A percentile compares a stretch with the other conserved stretches of the same genome.
phyloP scores from a whole-genome alignment of 2,888 invertebrate genomes.

The Brachycybe producta region DNA sequence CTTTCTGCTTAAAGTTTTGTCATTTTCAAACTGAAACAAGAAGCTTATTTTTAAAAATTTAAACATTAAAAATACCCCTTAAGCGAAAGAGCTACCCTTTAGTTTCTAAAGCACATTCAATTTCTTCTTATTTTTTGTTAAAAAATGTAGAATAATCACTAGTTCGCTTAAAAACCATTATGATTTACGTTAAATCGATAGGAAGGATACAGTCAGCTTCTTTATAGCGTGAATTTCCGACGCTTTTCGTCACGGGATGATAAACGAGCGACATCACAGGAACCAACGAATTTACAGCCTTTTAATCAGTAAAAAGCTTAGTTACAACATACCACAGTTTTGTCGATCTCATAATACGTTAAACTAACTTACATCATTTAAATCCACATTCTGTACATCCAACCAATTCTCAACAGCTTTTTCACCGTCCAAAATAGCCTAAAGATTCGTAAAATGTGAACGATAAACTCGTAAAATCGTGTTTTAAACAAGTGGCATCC shows the following conservation, averaged over 20 bases:
- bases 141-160: no score
- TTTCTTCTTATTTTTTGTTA: no score
- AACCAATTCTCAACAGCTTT: constrained; percentile 22
- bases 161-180: no score
- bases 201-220: constrained; percentile 34
- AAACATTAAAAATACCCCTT: no score
- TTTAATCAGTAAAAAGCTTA: not conserved
- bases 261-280: constrained; percentile 44
- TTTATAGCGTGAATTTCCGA: constrained; percentile 60
- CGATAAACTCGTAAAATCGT: no score
- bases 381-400: constrained; percentile 20
- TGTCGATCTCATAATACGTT: not conserved
- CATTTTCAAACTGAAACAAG: no score
- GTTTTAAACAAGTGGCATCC: not conserved
- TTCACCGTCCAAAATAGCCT: constrained; percentile 24
- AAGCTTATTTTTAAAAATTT: no score
- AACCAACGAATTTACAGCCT: constrained; percentile 43
- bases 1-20: no score
- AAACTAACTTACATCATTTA: constrained; percentile 17
- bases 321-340: not conserved
- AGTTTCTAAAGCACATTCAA: no score
- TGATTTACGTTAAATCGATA: constrained; percentile 25
- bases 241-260: constrained; percentile 55
- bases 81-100: no score
- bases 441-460: no score